Conservation (phyloP, 1,140 invertebrate species). For the Ceratosolen solmsi region DNA sequence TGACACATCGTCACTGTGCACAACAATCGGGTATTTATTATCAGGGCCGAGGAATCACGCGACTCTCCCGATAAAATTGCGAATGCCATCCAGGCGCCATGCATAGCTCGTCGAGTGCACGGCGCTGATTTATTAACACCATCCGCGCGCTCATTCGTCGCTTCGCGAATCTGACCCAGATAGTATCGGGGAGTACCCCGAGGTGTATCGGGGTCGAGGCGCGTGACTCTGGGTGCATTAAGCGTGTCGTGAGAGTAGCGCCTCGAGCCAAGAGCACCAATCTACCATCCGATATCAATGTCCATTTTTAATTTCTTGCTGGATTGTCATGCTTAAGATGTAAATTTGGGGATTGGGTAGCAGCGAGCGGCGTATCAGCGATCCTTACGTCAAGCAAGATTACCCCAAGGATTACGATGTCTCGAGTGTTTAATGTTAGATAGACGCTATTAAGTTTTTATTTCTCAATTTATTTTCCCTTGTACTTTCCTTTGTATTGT, state of each 20-base stretch:
- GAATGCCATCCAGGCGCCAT: not conserved
- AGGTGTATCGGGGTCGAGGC: constrained; percentile 18
- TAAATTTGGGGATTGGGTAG: too few species aligned
- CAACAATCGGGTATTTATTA: not conserved
- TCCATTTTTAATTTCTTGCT: too few species aligned
- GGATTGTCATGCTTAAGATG: too few species aligned
- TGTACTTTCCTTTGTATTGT: too few species aligned
- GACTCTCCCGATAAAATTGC: constrained; percentile 1
- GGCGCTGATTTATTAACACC: constrained; percentile 44
- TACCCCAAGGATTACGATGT: too few species aligned
- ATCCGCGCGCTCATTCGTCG: not conserved
- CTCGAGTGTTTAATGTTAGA: too few species aligned
- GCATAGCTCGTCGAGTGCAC: constrained; percentile 12
- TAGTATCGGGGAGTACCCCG: not conserved
- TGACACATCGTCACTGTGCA: not conserved
- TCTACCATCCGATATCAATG: too few species aligned
- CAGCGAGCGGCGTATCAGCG: too few species aligned
- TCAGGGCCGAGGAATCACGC: not conserved
- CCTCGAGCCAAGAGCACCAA: not conserved
- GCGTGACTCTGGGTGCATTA: not conserved
- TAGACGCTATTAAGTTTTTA: too few species aligned
- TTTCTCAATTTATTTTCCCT: too few species aligned
- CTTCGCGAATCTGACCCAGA: constrained; percentile 37
- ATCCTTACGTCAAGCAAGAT: too few species aligned
- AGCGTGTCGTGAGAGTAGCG: not conserved